phyloP scores from a whole-genome alignment of 2,797 vertebrate genomes.

The Alosa sapidissima region DNA sequence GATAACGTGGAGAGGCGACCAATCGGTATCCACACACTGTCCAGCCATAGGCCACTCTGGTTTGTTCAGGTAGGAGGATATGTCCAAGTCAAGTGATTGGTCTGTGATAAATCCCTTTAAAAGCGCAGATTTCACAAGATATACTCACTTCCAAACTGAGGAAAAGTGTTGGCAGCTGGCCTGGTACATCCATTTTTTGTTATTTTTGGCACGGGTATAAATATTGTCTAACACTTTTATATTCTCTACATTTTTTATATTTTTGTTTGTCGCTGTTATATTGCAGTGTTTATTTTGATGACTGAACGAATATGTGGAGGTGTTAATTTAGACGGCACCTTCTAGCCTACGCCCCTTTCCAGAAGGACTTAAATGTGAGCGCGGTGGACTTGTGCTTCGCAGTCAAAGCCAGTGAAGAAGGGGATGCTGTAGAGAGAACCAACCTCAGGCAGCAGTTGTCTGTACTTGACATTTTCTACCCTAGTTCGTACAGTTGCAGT shows the following conservation, averaged over 20 bases:
- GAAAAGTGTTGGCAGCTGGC: not conserved
- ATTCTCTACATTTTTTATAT: not conserved
- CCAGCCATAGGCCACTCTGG: not conserved
- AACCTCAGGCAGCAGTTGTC: slow-evolving; percentile 31
- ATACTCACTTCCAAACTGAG: not conserved
- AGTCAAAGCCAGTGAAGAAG: slow-evolving; percentile 50
- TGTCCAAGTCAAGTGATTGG: slow-evolving; percentile 12
- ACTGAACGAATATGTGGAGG: not conserved
- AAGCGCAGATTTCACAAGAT: not conserved
- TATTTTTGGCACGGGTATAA: not conserved
- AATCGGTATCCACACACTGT: not conserved
- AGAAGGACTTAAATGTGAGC: slow-evolving; percentile 58
- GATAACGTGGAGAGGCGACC: not conserved
- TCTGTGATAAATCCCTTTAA: not conserved
- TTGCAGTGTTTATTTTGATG: not conserved
- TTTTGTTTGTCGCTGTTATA: not conserved
- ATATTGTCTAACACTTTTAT: not conserved
- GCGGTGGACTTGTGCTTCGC: slow-evolving; percentile 26
- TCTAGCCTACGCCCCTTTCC: slow-evolving; percentile 58
- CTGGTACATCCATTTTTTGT: not conserved
- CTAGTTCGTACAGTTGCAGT: not conserved
- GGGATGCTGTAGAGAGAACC: slow-evolving; percentile 52
- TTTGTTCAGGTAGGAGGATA: slow-evolving; percentile 2
- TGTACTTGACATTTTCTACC: not conserved
- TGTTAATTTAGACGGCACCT: not conserved